These are phyloP conservation scores for Eretmochelys imbricata DNA, from an alignment of 2,113 vertebrate genomes.

Conservation along the genomic window DNA sequence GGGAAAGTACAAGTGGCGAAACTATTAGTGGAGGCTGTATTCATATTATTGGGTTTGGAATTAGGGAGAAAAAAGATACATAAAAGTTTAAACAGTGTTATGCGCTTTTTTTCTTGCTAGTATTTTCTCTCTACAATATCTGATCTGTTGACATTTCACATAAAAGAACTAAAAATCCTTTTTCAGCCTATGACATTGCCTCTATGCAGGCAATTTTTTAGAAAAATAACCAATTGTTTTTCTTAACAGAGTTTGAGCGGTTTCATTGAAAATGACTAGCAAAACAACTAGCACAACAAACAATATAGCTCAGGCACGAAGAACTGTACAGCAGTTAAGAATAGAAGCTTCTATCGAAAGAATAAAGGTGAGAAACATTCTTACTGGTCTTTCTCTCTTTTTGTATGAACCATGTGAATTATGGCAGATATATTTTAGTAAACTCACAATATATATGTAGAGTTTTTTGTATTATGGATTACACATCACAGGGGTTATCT, in stretches of 20 bases:
- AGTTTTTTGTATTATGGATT: background rate
- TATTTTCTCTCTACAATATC: background rate
- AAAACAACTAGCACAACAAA: constrained; percentile 88
- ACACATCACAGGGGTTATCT: background rate
- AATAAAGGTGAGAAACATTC: constrained; percentile 85
- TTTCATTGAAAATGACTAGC: constrained; percentile 83
- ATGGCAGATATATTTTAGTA: background rate
- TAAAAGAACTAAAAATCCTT: background rate
- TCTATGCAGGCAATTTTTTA: background rate
- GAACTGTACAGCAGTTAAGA: constrained; percentile 90
- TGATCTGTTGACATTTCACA: background rate
- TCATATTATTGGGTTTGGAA: rapidly evolving
- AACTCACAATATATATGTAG: background rate
- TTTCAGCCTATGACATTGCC: rapidly evolving
- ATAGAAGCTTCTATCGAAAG: constrained; percentile 91
- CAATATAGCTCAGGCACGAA: constrained; percentile 86
- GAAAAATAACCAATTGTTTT: background rate
- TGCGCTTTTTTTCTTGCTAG: rapidly evolving
- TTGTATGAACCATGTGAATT: background rate
- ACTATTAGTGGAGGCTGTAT: background rate
- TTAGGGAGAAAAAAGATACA: background rate
- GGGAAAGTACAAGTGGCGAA: rapidly evolving
- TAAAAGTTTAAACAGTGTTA: rapidly evolving
- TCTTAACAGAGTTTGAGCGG: constrained; percentile 34
- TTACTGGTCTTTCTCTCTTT: rapidly evolving